Evolutionary conservation across 2,113 vertebrate genomes (phyloP), one percentile per base, ranked within the genome.

Genomic region (Pseudopipra pipra): DNA sequence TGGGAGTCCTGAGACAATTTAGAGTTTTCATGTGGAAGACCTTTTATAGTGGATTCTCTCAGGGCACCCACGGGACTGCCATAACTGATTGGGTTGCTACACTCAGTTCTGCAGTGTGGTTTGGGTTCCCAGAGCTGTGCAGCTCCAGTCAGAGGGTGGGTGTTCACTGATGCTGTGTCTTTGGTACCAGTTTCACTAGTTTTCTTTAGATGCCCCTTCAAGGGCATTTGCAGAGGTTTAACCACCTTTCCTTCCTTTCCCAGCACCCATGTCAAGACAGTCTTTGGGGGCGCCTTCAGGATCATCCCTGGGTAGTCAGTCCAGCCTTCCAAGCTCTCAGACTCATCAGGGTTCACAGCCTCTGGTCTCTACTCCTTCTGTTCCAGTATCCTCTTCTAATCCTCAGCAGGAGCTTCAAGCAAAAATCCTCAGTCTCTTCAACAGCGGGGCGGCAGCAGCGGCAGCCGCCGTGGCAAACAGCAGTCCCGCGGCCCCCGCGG

Each of bases 371-470:
- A 96, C 97, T 94, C 85, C 98, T n/a, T 91, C 97, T 92, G 94
- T 94, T 78, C 85, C 97, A 68, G 90, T 96, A 11, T 85, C 92
- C 28, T 93, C 97, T 81, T 97, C 97, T 87, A 98, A 94, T 78
- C 97, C 98, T 94, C 99, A 99, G 97, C 99, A 99, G 97, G 99
- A 99, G 97, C 98, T 99, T 83, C 99, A 99, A 97, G 99, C 99
- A 93, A 99, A 99, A 97, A 99, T 99, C 97, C 99, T 99, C 95
- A 99, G 99, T 91, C 98, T 99, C 73, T 99, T 99, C 96, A 99
- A 99, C 95, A 99, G 99, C 0, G 99, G 98, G 59, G 94, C 97
- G 0, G 97, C 27, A 0, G 96, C 97, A 54, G 98, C 98, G 92
- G 94, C 98, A 97, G 95, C 98, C 97, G 91, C 98, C 87, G 96